phyloP scores from a whole-genome alignment of 92 coral and sea anemone species.

The Palythoa grandis region DNA sequence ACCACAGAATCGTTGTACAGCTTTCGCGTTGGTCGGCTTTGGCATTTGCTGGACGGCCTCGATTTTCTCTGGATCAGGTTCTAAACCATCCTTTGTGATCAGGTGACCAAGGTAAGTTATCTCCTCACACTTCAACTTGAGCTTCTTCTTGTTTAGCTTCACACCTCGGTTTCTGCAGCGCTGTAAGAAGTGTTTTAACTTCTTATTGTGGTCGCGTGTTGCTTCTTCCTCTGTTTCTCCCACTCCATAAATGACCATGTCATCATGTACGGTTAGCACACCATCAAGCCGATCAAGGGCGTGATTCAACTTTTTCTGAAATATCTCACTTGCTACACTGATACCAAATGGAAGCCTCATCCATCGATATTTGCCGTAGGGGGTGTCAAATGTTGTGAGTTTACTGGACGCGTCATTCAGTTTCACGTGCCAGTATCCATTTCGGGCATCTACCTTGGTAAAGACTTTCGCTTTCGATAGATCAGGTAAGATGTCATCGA shows the following conservation, averaged over 20 bases:
- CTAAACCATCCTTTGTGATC: slow-evolving; percentile 45
- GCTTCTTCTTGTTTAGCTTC: slow-evolving; percentile 52
- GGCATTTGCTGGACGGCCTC: slow-evolving; percentile 35
- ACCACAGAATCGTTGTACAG: slow-evolving; percentile 64
- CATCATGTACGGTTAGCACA: too few relatives aligned
- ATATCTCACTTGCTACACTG: too few relatives aligned
- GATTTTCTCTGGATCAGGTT: slow-evolving; percentile 16
- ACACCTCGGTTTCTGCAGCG: slow-evolving; percentile 53
- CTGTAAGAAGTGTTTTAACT: slow-evolving; percentile 45
- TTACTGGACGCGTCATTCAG: too few relatives aligned
- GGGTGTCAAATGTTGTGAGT: too few relatives aligned
- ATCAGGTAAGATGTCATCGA: slow-evolving; percentile 65
- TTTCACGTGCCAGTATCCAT: too few relatives aligned
- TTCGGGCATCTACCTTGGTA: slow-evolving; percentile 54
- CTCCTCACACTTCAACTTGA: slow-evolving; percentile 45
- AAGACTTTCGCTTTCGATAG: slow-evolving; percentile 60
- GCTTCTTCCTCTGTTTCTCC: too few relatives aligned
- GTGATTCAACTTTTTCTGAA: too few relatives aligned
- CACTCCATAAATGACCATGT: too few relatives aligned
- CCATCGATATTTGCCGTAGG: slow-evolving; percentile 35
- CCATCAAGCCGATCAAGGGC: too few relatives aligned
- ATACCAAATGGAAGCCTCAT: slow-evolving; percentile 57
- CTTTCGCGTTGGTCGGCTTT: slow-evolving; percentile 54
- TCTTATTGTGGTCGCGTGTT: slow-evolving; percentile 1
- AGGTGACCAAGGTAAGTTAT: slow-evolving; percentile 60